These are phyloP conservation scores for Drosophila neoperkinsi DNA, from an alignment of 2,888 invertebrate species.

Conservation along the genomic window DNA sequence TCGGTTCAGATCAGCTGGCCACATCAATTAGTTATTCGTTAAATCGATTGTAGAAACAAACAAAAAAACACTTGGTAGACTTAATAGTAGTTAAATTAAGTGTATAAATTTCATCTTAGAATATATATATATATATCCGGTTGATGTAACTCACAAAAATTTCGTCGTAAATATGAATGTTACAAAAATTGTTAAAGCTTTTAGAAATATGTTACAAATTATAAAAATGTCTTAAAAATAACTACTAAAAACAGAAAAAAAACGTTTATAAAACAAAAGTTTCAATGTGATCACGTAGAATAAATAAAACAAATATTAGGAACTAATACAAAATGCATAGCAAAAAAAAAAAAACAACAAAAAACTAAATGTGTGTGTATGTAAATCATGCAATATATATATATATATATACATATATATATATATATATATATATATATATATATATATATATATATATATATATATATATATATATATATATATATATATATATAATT, in stretches of 20 bases:
- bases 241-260: slow-evolving; percentile 43
- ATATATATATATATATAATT: slow-evolving; percentile 1
- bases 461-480: not conserved
- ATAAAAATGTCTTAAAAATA: slow-evolving; percentile 52
- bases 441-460: slow-evolving; percentile 2
- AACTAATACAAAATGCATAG: slow-evolving; percentile 70
- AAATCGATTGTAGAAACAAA: slow-evolving; percentile 16
- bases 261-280: slow-evolving; percentile 79
- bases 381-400: slow-evolving; percentile 15
- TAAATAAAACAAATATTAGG: slow-evolving; percentile 58
- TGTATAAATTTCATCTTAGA: slow-evolving; percentile 34
- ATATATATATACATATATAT: not conserved
- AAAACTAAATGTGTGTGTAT: slow-evolving; percentile 24
- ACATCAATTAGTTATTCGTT: slow-evolving; percentile 26
- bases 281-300: slow-evolving; percentile 78
- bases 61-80: slow-evolving; percentile 19
- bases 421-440: not conserved
- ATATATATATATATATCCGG: slow-evolving; percentile 19
- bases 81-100: slow-evolving; percentile 17
- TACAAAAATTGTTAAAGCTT: slow-evolving; percentile 67
- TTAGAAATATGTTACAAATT: slow-evolving; percentile 63
- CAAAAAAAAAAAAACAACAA: slow-evolving; percentile 46
- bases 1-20: not conserved
- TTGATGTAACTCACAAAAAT: slow-evolving; percentile 47
- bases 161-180: slow-evolving; percentile 42